Conservation (phyloP, 1,140 invertebrate species). For the Pseudachorutes palmiensis region DNA sequence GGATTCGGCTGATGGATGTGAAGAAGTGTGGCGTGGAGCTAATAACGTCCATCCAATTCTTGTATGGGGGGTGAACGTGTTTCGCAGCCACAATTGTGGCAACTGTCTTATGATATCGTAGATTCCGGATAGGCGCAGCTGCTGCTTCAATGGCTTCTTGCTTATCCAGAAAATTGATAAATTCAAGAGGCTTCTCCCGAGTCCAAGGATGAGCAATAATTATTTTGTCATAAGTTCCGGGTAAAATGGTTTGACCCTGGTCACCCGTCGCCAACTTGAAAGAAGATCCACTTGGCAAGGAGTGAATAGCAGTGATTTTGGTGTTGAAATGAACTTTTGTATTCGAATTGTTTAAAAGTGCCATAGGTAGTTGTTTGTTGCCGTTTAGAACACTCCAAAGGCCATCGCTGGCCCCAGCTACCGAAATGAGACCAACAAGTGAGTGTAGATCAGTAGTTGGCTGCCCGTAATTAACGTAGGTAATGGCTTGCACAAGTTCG, state of each 20-base stretch:
- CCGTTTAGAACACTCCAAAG: slow-evolving; percentile 57
- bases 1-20: slow-evolving; percentile 41
- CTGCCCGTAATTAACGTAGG: slow-evolving; percentile 58
- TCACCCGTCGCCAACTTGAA: slow-evolving; percentile 15
- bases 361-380: slow-evolving; percentile 51
- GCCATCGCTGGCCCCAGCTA: slow-evolving; percentile 49
- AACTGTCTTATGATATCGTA: slow-evolving; percentile 50
- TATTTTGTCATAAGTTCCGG: slow-evolving; percentile 50
- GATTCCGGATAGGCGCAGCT: neutral
- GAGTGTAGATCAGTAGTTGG: slow-evolving; percentile 49
- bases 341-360: slow-evolving; percentile 43
- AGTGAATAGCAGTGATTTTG: slow-evolving; percentile 10
- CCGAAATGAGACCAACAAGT: slow-evolving; percentile 53
- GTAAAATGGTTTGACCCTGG: slow-evolving; percentile 1
- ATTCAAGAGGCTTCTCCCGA: slow-evolving; percentile 39
- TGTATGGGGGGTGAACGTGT: slow-evolving; percentile 42
- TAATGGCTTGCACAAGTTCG: slow-evolving; percentile 51
- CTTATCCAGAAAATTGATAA: slow-evolving; percentile 43
- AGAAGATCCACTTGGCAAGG: neutral
- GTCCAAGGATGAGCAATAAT: slow-evolving; percentile 52
- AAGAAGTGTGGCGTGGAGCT: slow-evolving; percentile 46
- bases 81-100: slow-evolving; percentile 52
- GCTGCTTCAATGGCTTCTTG: neutral
- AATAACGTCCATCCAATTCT: slow-evolving; percentile 43
- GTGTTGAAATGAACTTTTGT: slow-evolving; percentile 30